A percentile compares a stretch with the other conserved stretches of the same genome.
These are phyloP conservation scores for Bactericera cockerelli DNA, from an alignment of 1,140 invertebrate genomes.

Conservation along the genomic window DNA sequence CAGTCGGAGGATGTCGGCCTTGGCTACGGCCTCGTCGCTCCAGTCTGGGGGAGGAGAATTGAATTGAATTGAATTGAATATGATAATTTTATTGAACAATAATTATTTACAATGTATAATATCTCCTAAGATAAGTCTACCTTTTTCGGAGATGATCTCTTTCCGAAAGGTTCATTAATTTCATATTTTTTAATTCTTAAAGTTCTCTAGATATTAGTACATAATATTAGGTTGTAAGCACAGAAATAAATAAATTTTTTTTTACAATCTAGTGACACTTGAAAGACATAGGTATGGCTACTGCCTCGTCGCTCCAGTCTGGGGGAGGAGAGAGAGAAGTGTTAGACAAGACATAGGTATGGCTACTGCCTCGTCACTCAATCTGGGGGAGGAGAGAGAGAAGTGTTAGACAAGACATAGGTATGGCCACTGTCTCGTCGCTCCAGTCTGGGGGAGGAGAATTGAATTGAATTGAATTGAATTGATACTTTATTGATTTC, in stretches of 20 bases:
- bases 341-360: not conserved
- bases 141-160: too few relatives aligned
- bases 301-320: conserved; percentile 93
- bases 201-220: not conserved
- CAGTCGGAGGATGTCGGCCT: conserved; percentile 91
- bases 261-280: conserved; percentile 11
- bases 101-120: too few relatives aligned
- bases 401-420: too few relatives aligned
- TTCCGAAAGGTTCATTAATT: too few relatives aligned
- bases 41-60: conserved; percentile 59
- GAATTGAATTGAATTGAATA: too few relatives aligned
- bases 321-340: conserved; percentile 26
- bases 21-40: conserved; percentile 84
- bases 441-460: conserved; percentile 68
- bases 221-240: too few relatives aligned
- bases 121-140: too few relatives aligned
- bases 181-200: not conserved
- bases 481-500: too few relatives aligned
- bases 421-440: conserved; percentile 83
- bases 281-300: too few relatives aligned
- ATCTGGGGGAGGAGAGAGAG: too few relatives aligned
- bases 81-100: too few relatives aligned
- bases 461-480: conserved; percentile 22
- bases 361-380: too few relatives aligned
- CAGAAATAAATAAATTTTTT: not conserved